Conservation (phyloP, 2,797 vertebrate genomes). For the Gymnothorax reevesii region DNA sequence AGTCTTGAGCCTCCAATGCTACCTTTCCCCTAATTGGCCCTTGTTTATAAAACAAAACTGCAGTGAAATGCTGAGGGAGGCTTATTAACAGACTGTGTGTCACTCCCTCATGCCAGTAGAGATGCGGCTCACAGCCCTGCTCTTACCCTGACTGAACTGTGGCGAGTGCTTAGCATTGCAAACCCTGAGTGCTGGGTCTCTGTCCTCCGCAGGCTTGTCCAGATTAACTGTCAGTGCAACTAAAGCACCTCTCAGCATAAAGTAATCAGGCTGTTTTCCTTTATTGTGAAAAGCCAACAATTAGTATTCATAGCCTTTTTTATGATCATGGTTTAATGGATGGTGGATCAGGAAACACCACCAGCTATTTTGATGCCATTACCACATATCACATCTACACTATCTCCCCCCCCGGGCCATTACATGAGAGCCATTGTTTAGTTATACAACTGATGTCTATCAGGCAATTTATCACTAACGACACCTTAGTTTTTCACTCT, state of each 20-base stretch:
- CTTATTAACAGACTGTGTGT: not conserved
- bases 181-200: not conserved
- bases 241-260: not conserved
- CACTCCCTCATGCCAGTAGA: not conserved
- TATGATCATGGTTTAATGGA: not conserved
- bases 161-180: not conserved
- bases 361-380: not conserved
- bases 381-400: not conserved
- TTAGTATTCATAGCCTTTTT: conserved; percentile 2
- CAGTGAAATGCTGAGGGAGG: not conserved
- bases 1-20: not conserved
- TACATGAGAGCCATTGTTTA: not conserved
- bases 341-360: not conserved
- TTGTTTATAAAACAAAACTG: conserved; percentile 19
- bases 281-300: not conserved
- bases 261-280: not conserved
- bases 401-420: not conserved
- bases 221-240: not conserved
- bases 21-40: conserved; percentile 11
- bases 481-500: not conserved
- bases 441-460: not conserved
- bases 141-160: not conserved
- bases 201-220: not conserved
- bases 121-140: not conserved
- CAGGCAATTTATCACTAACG: not conserved